These are phyloP conservation scores for Propithecus perrieri DNA, from an alignment of 2,797 vertebrate genomes.

Conservation along the genomic window DNA sequence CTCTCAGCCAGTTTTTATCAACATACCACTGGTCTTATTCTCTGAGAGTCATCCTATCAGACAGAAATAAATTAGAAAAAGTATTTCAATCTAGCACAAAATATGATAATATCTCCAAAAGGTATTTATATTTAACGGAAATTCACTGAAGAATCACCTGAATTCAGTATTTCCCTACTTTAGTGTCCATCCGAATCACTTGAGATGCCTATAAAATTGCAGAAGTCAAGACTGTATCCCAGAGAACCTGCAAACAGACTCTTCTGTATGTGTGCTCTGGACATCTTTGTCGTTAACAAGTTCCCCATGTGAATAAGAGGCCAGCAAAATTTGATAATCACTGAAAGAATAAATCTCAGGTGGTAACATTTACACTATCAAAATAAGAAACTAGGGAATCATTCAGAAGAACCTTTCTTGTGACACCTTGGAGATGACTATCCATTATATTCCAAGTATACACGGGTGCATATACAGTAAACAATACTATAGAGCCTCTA, in stretches of 20 bases:
- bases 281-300: neutral
- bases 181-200: neutral
- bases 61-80: slow-evolving; percentile 14
- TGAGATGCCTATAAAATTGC: neutral
- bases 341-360: neutral
- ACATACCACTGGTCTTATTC: accelerated
- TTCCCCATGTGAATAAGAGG: neutral
- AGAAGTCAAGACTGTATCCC: neutral
- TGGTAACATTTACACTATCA: neutral
- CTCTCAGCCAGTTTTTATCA: neutral
- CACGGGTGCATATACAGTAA: neutral
- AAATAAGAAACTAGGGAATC: neutral
- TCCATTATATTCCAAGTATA: neutral
- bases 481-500: neutral
- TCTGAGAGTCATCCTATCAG: neutral
- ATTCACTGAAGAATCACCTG: neutral
- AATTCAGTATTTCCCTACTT: slow-evolving; percentile 20
- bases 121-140: neutral
- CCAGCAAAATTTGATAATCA: neutral
- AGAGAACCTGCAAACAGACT: neutral
- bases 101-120: neutral
- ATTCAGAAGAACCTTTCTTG: neutral
- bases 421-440: neutral
- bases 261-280: neutral
- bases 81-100: neutral